phyloP scores from a whole-genome alignment of 2,888 invertebrate genomes.

The Sabellastarte sp. region DNA sequence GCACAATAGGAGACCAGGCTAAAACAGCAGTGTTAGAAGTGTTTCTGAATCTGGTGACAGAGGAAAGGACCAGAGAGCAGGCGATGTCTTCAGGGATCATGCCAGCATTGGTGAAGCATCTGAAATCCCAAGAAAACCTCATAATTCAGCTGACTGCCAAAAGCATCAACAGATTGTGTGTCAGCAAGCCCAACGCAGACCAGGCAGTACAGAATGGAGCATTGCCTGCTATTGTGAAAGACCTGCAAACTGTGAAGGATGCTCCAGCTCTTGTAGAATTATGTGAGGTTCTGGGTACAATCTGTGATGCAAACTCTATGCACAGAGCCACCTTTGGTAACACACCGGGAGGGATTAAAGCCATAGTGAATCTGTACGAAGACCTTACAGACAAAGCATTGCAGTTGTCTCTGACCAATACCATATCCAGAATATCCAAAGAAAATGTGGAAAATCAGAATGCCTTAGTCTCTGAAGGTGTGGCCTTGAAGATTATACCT shows the following conservation, averaged over 20 bases:
- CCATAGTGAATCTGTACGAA: conserved; percentile 42
- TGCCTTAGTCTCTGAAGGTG: conserved; percentile 44
- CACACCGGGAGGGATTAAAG: conserved; percentile 56
- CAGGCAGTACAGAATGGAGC: conserved; percentile 42
- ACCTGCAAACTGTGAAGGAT: conserved; percentile 37
- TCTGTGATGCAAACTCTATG: conserved; percentile 37
- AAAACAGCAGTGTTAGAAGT: conserved; percentile 46
- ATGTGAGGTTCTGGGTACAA: conserved; percentile 44
- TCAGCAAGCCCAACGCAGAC: conserved; percentile 41
- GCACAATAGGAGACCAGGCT: conserved; percentile 38
- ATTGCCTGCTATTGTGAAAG: conserved; percentile 45
- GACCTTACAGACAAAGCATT: conserved; percentile 40
- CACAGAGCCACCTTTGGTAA: conserved; percentile 41
- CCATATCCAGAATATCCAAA: conserved; percentile 39
- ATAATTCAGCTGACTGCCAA: conserved; percentile 45
- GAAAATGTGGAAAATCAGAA: conserved; percentile 44
- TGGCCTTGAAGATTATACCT: conserved; percentile 42
- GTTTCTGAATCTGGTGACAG: conserved; percentile 44
- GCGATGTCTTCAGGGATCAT: conserved; percentile 41
- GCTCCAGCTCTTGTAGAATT: conserved; percentile 45
- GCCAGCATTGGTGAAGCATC: conserved; percentile 38
- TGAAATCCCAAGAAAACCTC: conserved; percentile 38
- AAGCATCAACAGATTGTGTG: conserved; percentile 42
- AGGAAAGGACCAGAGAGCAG: conserved; percentile 45
- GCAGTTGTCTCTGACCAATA: conserved; percentile 42